Conservation (phyloP, 2,888 invertebrate genomes). For the Drosophila fungiperda region DNA sequence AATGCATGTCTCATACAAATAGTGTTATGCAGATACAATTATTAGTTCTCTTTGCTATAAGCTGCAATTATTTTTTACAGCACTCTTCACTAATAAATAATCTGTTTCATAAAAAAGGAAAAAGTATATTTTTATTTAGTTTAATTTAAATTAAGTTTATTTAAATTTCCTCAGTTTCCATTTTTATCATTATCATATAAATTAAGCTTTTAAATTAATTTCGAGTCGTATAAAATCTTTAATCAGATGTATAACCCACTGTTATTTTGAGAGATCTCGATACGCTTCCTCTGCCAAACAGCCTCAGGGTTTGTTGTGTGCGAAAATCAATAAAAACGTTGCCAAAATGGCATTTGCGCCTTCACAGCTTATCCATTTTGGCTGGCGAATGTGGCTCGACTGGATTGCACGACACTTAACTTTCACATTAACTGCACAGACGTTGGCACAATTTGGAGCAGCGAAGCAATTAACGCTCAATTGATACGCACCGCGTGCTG, state of each 20-base stretch:
- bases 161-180: not conserved
- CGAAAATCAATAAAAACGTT: conserved; percentile 73
- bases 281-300: conserved; percentile 1
- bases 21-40: not conserved
- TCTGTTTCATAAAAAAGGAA: not conserved
- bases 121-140: not conserved
- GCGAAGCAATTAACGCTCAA: conserved; percentile 75
- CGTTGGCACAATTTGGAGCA: conserved; percentile 51
- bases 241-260: conserved; percentile 22
- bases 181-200: not conserved
- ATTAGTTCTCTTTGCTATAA: not conserved
- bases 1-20: not conserved
- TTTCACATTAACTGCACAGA: conserved; percentile 63
- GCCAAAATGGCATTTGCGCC: conserved; percentile 70
- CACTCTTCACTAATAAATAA: too few species aligned
- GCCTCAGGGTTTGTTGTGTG: conserved; percentile 33
- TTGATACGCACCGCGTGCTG: conserved; percentile 69
- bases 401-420: conserved; percentile 42
- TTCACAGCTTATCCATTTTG: conserved; percentile 65
- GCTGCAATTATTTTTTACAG: too few species aligned
- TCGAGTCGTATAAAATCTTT: not conserved
- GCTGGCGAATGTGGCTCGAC: conserved; percentile 4
- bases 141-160: not conserved
- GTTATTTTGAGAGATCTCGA: conserved; percentile 25
- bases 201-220: not conserved